Conservation (phyloP, 1,140 invertebrate genomes). For the Druon quercuslanigerum region DNA sequence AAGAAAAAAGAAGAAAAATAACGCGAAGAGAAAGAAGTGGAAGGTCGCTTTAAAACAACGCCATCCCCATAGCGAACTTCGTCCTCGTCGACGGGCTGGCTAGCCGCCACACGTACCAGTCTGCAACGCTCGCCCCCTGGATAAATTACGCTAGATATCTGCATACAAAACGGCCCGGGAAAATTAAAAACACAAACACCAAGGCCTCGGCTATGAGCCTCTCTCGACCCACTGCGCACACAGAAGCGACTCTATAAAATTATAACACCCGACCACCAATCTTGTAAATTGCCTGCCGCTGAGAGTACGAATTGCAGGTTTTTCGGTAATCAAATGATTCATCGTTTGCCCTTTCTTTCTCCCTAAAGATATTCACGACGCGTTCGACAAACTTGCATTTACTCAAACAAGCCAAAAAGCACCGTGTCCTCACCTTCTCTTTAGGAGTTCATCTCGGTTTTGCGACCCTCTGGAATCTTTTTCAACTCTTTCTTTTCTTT, state of each 20-base stretch:
- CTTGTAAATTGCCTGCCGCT: constrained; percentile 62
- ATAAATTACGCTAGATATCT: constrained; percentile 67
- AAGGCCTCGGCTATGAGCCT: constrained; percentile 11
- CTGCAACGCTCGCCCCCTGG: constrained; percentile 42
- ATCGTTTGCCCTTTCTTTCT: constrained; percentile 34
- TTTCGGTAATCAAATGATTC: constrained; percentile 61
- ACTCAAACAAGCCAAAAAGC: neutral
- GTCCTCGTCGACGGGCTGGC: constrained; percentile 42
- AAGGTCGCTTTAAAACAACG: constrained; percentile 13
- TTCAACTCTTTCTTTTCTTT: too few relatives aligned
- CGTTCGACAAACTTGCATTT: neutral
- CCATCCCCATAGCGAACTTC: neutral
- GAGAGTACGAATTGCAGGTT: constrained; percentile 61
- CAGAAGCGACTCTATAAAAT: constrained; percentile 54
- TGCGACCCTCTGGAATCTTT: too few relatives aligned
- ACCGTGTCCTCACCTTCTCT: too few relatives aligned
- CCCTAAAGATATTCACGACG: neutral
- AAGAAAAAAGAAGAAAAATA: constrained; percentile 15
- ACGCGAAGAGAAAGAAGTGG: neutral
- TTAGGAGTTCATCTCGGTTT: too few relatives aligned
- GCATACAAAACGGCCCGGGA: constrained; percentile 63
- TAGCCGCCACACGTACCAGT: constrained; percentile 58
- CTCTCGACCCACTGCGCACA: constrained; percentile 31
- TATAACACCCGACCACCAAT: constrained; percentile 56
- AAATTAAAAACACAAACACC: constrained; percentile 67